Evolutionary conservation across 2,888 invertebrate species (phyloP).

Genomic region (Brenthis daphne): DNA sequence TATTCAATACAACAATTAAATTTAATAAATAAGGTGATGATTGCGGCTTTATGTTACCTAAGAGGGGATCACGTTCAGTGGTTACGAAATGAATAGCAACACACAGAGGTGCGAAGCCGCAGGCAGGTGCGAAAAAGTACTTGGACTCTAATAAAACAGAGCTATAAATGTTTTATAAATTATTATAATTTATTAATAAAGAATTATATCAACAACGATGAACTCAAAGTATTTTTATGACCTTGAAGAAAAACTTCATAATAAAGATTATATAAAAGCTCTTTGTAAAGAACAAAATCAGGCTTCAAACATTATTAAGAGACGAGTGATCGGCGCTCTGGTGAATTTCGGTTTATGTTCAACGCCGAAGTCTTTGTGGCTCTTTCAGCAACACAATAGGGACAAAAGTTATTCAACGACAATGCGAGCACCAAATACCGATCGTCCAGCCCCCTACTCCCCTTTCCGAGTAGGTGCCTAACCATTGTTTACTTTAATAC

Average conservation of each 20-base stretch:
- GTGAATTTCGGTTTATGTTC: conserved; percentile 82
- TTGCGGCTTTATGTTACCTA: too few species aligned
- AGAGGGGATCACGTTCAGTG: too few species aligned
- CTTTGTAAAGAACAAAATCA: conserved; percentile 37
- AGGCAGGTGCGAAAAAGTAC: neutral
- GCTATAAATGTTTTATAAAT: neutral
- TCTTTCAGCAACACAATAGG: conserved; percentile 81
- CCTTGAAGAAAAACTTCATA: conserved; percentile 31
- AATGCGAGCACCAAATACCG: conserved; percentile 83
- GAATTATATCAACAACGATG: neutral
- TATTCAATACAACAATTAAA: too few species aligned
- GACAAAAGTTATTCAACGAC: conserved; percentile 83
- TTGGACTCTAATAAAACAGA: neutral
- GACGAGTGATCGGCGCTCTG: conserved; percentile 77
- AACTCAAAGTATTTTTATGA: conserved; percentile 11
- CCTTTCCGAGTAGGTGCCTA: conserved; percentile 60
- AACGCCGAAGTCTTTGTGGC: conserved; percentile 79
- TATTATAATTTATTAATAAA: too few species aligned
- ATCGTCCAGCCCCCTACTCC: conserved; percentile 69
- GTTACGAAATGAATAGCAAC: too few species aligned
- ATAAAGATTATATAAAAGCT: conserved; percentile 35
- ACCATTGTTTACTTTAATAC: conserved; percentile 81
- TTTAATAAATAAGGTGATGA: too few species aligned
- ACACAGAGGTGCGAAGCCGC: too few species aligned
- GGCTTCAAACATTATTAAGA: conserved; percentile 69